These are phyloP conservation scores for Pseudochirops corinnae DNA, from an alignment of 2,797 vertebrate genomes.

Conservation along the genomic window DNA sequence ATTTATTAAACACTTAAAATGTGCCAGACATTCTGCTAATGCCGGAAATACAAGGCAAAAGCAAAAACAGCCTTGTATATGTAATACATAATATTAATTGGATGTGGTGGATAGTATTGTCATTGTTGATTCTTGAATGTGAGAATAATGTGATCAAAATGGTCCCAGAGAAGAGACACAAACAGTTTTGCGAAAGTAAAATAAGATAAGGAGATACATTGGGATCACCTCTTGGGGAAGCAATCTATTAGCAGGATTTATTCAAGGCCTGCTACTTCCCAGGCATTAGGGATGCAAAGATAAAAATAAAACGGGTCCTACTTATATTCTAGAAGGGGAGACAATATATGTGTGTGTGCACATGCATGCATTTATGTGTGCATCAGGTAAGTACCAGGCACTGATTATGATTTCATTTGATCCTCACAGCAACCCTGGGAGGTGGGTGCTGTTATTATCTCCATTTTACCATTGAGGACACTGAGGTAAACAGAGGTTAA, in stretches of 20 bases:
- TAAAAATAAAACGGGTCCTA: background rate
- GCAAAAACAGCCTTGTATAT: background rate
- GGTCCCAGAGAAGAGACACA: background rate
- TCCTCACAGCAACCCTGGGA: background rate
- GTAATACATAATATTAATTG: background rate
- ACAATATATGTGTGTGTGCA: background rate
- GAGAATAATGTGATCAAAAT: background rate
- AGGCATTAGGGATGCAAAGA: background rate
- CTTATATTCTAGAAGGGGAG: background rate
- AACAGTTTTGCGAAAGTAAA: background rate
- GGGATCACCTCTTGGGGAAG: background rate
- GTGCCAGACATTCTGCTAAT: background rate
- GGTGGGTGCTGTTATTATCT: background rate
- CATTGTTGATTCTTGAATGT: background rate
- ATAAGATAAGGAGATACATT: background rate
- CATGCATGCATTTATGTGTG: background rate
- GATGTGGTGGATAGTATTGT: background rate
- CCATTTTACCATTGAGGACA: background rate
- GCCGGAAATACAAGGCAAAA: background rate
- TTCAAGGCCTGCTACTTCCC: background rate
- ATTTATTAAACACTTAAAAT: background rate
- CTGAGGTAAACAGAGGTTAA: background rate
- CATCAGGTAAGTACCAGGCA: background rate
- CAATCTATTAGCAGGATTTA: background rate
- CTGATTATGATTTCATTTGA: background rate